phyloP scores from a whole-genome alignment of 1,140 invertebrate genomes.

The Drosophila malerkotliana region DNA sequence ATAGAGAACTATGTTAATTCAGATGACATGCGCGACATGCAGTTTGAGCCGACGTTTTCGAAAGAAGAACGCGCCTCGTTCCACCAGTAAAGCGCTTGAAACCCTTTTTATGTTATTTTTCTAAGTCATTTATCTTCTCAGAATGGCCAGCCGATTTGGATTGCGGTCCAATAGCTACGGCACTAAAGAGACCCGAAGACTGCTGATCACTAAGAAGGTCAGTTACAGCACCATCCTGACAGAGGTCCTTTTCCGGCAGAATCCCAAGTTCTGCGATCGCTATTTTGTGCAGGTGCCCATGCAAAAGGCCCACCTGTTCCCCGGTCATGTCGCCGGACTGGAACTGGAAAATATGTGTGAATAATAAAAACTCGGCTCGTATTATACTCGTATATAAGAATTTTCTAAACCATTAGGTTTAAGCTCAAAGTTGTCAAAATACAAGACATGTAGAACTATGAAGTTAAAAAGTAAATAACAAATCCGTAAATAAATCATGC shows the following conservation, averaged over 20 bases:
- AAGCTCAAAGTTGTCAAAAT: not conserved
- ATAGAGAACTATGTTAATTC: slow-evolving; percentile 85
- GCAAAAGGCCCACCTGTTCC: slow-evolving; percentile 69
- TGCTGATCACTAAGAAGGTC: slow-evolving; percentile 84
- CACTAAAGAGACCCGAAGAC: slow-evolving; percentile 82
- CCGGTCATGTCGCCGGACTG: slow-evolving; percentile 64
- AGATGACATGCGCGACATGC: slow-evolving; percentile 86
- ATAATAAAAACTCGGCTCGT: slow-evolving; percentile 16
- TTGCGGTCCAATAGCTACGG: slow-evolving; percentile 87
- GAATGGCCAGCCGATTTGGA: slow-evolving; percentile 81
- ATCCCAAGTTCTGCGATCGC: slow-evolving; percentile 70
- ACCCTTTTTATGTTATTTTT: not conserved
- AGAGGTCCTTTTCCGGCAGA: slow-evolving; percentile 62
- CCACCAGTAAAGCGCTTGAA: slow-evolving; percentile 85
- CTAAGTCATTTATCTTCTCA: slow-evolving; percentile 15
- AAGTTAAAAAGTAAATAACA: not conserved
- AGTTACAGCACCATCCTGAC: slow-evolving; percentile 49
- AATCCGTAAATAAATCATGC: not conserved
- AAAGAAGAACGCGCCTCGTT: slow-evolving; percentile 89
- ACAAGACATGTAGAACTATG: not conserved
- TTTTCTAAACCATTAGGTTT: slow-evolving; percentile 27
- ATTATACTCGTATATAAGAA: slow-evolving; percentile 39
- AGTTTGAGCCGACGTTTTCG: slow-evolving; percentile 89
- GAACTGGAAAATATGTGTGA: slow-evolving; percentile 57
- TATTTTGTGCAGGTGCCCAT: slow-evolving; percentile 79